A percentile compares a stretch with the other conserved stretches of the same genome.
Conservation (phyloP, 2,797 vertebrate species). For the Psittacula echo region DNA sequence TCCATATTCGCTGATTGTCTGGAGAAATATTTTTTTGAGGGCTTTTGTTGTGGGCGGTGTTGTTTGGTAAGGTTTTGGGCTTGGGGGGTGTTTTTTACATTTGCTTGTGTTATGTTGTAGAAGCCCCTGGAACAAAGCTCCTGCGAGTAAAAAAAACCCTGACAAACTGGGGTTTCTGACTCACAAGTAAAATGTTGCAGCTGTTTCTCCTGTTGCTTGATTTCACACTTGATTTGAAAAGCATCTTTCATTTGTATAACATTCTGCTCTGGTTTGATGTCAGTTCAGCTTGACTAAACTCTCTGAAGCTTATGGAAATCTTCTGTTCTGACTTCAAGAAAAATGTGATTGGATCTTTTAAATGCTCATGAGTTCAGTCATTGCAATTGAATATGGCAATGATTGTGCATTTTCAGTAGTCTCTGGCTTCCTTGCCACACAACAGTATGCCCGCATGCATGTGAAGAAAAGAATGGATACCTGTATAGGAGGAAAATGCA, state of each 20-base stretch:
- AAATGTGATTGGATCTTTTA: not conserved
- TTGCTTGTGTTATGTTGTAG: not conserved
- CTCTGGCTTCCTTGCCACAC: not conserved
- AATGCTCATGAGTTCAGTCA: not conserved
- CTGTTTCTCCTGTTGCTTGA: not conserved
- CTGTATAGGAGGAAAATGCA: not conserved
- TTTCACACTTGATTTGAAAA: conserved; percentile 11
- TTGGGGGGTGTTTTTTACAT: not conserved
- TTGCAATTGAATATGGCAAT: not conserved
- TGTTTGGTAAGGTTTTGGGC: not conserved
- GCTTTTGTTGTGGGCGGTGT: not conserved
- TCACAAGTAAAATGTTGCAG: not conserved
- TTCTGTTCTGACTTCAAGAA: not conserved
- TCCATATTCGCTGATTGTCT: not conserved
- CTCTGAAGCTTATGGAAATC: not conserved
- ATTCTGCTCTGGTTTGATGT: not conserved
- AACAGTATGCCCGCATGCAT: not conserved
- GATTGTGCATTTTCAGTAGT: not conserved
- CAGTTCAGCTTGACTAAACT: not conserved
- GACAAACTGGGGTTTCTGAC: not conserved
- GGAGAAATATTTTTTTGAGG: not conserved
- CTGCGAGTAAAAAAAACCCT: not conserved
- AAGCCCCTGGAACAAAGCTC: not conserved
- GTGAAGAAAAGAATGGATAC: not conserved
- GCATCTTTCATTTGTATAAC: not conserved